phyloP scores from a whole-genome alignment of 2,888 invertebrate species.

The Lepetodrilus schrolli region DNA sequence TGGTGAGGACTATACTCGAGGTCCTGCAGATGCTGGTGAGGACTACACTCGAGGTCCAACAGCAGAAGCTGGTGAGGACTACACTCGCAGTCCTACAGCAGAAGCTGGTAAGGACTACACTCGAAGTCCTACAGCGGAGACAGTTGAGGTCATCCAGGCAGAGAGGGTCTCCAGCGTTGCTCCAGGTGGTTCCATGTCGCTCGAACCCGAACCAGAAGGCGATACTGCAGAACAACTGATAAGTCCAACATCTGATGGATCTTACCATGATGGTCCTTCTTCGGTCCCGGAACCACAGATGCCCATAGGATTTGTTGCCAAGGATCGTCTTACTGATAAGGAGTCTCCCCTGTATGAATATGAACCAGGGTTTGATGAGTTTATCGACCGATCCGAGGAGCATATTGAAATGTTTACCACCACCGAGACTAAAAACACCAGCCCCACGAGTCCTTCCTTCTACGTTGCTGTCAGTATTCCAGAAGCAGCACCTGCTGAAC shows the following conservation, averaged over 20 bases:
- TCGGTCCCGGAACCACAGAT: conserved; percentile 50
- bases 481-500: not conserved
- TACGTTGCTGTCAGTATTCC: too few relatives aligned
- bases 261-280: conserved; percentile 47
- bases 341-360: conserved; percentile 13
- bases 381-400: conserved; percentile 13
- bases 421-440: not conserved
- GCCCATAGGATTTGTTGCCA: conserved; percentile 42
- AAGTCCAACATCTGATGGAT: conserved; percentile 45
- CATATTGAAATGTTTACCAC: not conserved
- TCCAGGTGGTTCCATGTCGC: conserved; percentile 2
- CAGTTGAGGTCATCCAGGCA: not conserved
- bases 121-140: not conserved
- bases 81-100: not conserved
- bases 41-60: not conserved
- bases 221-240: conserved; percentile 37
- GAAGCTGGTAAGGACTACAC: not conserved
- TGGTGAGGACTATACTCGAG: not conserved
- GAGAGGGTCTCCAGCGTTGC: not conserved
- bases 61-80: not conserved
- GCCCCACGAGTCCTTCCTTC: too few relatives aligned
- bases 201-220: not conserved
- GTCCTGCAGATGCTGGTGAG: not conserved
- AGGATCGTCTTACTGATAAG: conserved; percentile 32
- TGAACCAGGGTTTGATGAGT: conserved; percentile 7